phyloP scores from a whole-genome alignment of 2,888 invertebrate genomes.

The Polyommatus icarus region DNA sequence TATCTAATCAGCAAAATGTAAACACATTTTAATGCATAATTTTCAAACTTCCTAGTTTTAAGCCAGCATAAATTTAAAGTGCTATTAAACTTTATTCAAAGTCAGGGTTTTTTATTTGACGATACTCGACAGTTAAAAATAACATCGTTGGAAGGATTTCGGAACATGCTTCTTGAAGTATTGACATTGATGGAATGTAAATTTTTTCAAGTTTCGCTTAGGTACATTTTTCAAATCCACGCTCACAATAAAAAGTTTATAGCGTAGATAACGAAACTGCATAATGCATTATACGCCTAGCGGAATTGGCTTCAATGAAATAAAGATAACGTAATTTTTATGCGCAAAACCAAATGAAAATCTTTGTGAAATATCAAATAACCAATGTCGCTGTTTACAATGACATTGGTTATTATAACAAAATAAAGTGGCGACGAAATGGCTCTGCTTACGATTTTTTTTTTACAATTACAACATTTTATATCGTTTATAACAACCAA shows the following conservation, averaged over 20 bases:
- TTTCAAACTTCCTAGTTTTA: background rate
- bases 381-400: background rate
- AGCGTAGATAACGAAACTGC: slow-evolving; percentile 25
- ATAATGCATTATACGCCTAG: slow-evolving; percentile 22
- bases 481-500: no score
- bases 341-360: slow-evolving; percentile 11
- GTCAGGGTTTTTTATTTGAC: background rate
- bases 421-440: no score
- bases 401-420: background rate
- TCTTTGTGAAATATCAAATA: background rate
- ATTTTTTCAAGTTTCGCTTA: background rate
- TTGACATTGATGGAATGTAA: background rate
- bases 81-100: background rate
- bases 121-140: no score
- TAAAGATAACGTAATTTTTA: background rate
- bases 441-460: no score
- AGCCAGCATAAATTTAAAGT: background rate
- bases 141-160: no score
- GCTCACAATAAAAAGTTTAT: slow-evolving; percentile 26
- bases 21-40: background rate
- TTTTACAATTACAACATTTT: no score
- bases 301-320: slow-evolving; percentile 4
- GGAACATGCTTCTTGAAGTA: no score
- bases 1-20: background rate
- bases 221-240: background rate